Base-by-base conservation (phyloP, 2,888 invertebrate genomes). In the Ormyrus rosae region DNA sequence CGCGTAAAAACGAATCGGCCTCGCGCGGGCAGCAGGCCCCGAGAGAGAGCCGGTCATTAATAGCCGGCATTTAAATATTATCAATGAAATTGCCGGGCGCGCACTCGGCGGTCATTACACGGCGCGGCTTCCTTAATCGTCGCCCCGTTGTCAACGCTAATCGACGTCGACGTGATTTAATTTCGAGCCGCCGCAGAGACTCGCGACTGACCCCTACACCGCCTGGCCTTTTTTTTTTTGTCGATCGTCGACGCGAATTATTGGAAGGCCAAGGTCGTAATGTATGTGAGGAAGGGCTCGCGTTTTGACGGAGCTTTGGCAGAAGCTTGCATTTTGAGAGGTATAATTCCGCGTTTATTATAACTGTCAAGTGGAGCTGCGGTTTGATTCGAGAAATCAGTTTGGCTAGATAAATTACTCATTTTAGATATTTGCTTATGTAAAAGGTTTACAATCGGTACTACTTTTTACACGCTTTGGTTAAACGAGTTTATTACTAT, bases 61-160 rank as follows among this genome's bases (percentile, higher is more conserved):
- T 85, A 85, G 85, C 87, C 87, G 84, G 84, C 86, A 90, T 90
- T 90, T 89, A 89, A 89, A 90, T 90, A 89, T 88, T 89, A 88
- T 87, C 88, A 88, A 87, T 86, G 85, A 88, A 89, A 90, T 89
- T 89, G 89, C 86, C 87, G 87, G 87, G 84, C 85, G 84, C 85
- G 84, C 84, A 83, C 48, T 60, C 76, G 81, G 84, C 84, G 82
- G 78, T 87, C 85, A 85, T 86, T 89, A 87, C 13, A 58, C 11
- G 53, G 64, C 8, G 53, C 48, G 8, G n/a, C 48, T 82, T 86
- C 85, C 86, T 87, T 89, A 89, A 89, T 88, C 87, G 85, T 85
- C 34, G 34, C 34, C 86, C 34, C 86, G 84, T 85, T 88, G 88
- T 88, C 88, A 88, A 87, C 87, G 86, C 87, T 88, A 88, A 89